A percentile compares a stretch with the other conserved stretches of the same genome.
These are phyloP conservation scores for Daphoenositta chrysoptera DNA, from an alignment of 2,113 vertebrate species.

Conservation along the genomic window DNA sequence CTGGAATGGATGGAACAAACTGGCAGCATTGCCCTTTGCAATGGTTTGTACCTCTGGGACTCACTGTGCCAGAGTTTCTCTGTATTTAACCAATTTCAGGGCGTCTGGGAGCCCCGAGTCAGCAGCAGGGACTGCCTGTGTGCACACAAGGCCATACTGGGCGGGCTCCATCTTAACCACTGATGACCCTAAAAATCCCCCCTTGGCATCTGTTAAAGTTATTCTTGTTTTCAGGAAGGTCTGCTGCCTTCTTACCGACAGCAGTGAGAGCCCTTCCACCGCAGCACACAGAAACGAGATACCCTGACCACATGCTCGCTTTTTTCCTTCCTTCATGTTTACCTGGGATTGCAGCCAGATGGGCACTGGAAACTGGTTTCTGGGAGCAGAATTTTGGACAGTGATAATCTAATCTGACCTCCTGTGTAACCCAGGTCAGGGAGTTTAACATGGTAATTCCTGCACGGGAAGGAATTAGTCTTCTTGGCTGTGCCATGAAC, in stretches of 20 bases:
- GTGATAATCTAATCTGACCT: slow-evolving; percentile 25
- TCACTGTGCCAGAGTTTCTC: background rate
- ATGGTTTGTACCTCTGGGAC: background rate
- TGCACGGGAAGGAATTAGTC: background rate
- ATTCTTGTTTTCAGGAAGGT: slow-evolving; percentile 9
- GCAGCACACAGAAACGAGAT: background rate
- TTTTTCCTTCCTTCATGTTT: background rate
- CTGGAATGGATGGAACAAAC: background rate
- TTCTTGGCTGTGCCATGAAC: background rate
- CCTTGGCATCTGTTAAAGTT: background rate
- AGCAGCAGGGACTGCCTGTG: background rate
- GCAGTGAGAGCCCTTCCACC: background rate
- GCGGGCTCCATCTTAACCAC: background rate
- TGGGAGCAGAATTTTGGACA: background rate
- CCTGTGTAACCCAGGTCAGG: slow-evolving; percentile 5
- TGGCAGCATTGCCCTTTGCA: background rate
- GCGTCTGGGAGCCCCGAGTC: background rate
- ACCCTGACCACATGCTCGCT: accelerated
- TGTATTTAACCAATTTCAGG: background rate
- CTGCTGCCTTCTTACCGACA: background rate
- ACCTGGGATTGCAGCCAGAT: slow-evolving; percentile 23
- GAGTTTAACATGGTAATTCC: slow-evolving; percentile 27
- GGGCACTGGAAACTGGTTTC: slow-evolving; percentile 2
- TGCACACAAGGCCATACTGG: background rate
- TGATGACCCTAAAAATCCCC: background rate